phyloP scores from a whole-genome alignment of 23 tunicate genomes.

The Trididemnum miniatum region DNA sequence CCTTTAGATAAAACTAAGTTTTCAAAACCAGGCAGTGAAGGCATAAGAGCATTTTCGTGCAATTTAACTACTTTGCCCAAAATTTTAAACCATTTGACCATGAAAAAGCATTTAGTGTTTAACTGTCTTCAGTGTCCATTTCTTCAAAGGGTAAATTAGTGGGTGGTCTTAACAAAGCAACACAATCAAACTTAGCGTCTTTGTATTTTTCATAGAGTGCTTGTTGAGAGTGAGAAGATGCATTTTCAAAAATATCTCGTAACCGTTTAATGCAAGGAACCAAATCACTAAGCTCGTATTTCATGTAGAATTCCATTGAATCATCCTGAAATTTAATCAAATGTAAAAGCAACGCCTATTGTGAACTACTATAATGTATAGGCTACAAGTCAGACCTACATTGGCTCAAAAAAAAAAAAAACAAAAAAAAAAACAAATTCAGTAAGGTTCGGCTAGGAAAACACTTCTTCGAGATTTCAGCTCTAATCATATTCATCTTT shows the following conservation, averaged over 20 bases:
- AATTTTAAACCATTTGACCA: no score
- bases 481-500: no score
- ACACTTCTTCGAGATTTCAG: no score
- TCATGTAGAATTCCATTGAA: conserved; percentile 72
- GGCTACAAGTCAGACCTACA: no score
- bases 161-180: conserved; percentile 26
- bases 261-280: conserved; percentile 72
- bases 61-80: no score
- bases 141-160: conserved; percentile 47
- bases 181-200: conserved; percentile 79
- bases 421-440: no score
- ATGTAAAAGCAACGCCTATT: no score
- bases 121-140: conserved; percentile 40
- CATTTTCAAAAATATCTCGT: conserved; percentile 50
- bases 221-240: conserved; percentile 63
- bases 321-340: conserved; percentile 88
- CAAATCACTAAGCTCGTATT: conserved; percentile 74
- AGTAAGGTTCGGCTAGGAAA: no score
- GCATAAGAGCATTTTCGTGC: conserved; percentile 1
- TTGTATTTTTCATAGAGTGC: conserved; percentile 85
- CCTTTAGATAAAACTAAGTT: conserved; percentile 2
- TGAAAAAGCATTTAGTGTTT: neutral
- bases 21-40: neutral
- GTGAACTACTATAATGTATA: no score
- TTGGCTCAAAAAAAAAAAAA: no score